Evolutionary conservation across 1,140 invertebrate genomes (phyloP).

Genomic region (Drosophila santomea): DNA sequence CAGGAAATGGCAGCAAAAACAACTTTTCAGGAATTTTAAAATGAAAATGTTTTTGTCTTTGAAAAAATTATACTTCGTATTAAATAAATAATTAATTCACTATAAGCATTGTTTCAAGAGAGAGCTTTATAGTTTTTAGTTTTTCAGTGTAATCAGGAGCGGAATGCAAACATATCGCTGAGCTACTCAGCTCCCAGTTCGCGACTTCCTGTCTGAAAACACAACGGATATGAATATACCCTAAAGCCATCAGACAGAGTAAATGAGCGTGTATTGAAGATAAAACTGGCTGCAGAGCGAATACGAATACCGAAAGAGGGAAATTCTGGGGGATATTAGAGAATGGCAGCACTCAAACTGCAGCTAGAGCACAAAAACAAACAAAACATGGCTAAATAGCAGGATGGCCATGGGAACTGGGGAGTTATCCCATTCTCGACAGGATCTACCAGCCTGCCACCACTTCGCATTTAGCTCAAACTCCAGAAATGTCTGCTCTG

Average conservation of each 20-base stretch:
- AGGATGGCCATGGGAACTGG: slow-evolving; percentile 31
- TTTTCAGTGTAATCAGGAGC: slow-evolving; percentile 31
- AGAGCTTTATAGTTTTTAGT: not conserved
- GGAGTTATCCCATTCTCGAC: slow-evolving; percentile 11
- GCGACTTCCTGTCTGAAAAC: slow-evolving; percentile 45
- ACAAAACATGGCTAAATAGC: slow-evolving; percentile 75
- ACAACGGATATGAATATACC: slow-evolving; percentile 82
- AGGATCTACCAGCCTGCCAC: slow-evolving; percentile 2
- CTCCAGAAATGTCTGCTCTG: slow-evolving; percentile 48
- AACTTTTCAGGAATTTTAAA: slow-evolving; percentile 50
- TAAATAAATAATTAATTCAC: no score
- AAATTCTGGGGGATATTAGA: slow-evolving; percentile 1
- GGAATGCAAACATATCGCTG: slow-evolving; percentile 38
- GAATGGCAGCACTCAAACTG: slow-evolving; percentile 27
- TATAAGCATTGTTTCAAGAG: no score
- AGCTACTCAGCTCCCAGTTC: slow-evolving; percentile 36
- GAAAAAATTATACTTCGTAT: no score
- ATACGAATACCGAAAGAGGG: slow-evolving; percentile 17
- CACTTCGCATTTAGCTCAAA: slow-evolving; percentile 35
- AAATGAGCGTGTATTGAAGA: slow-evolving; percentile 80
- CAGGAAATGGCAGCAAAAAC: slow-evolving; percentile 30
- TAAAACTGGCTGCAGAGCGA: slow-evolving; percentile 63
- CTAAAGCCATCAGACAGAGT: slow-evolving; percentile 77
- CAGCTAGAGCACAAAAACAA: slow-evolving; percentile 63
- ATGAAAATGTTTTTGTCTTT: no score